Conservation (phyloP, 64 coral and sea anemone species). For the Exaiptasia diaphana region DNA sequence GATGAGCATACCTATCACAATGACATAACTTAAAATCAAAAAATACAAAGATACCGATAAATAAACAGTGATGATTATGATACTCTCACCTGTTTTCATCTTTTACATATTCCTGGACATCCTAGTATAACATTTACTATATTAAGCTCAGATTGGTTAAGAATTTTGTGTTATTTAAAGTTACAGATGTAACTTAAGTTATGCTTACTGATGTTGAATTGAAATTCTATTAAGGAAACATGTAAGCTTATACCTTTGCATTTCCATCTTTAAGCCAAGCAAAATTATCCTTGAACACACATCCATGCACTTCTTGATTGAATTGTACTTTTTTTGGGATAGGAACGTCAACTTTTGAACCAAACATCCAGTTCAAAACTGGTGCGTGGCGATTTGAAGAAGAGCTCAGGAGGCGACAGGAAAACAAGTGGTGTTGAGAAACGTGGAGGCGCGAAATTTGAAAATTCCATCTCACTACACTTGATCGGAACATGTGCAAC, state of each 20-base stretch:
- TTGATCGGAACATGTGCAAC: background rate
- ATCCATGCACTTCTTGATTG: slow-evolving; percentile 29
- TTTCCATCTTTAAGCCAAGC: slow-evolving; percentile 23
- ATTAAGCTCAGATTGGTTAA: too few species aligned
- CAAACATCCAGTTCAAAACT: slow-evolving; percentile 33
- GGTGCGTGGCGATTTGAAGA: background rate
- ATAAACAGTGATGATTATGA: background rate
- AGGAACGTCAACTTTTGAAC: background rate
- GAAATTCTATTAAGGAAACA: too few species aligned
- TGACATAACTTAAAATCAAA: background rate
- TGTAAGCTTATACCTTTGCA: slow-evolving; percentile 41
- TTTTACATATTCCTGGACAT: slow-evolving; percentile 40
- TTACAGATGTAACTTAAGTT: background rate
- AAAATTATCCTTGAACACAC: slow-evolving; percentile 42
- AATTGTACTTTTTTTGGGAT: background rate
- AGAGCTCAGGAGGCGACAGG: background rate
- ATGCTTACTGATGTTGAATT: background rate
- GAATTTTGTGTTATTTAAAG: too few species aligned
- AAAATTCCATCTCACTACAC: background rate
- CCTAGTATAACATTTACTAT: slow-evolving; percentile 12
- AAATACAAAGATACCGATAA: background rate
- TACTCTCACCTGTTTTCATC: slow-evolving; percentile 51
- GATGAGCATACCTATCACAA: slow-evolving; percentile 2
- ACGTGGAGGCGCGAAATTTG: slow-evolving; percentile 9
- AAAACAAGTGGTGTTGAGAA: background rate